Percentiles rank a stretch among this genome's conserved stretches.
Evolutionary conservation across 2,797 vertebrate genomes (phyloP).

Genomic region (Petrocephalus sullivani): DNA sequence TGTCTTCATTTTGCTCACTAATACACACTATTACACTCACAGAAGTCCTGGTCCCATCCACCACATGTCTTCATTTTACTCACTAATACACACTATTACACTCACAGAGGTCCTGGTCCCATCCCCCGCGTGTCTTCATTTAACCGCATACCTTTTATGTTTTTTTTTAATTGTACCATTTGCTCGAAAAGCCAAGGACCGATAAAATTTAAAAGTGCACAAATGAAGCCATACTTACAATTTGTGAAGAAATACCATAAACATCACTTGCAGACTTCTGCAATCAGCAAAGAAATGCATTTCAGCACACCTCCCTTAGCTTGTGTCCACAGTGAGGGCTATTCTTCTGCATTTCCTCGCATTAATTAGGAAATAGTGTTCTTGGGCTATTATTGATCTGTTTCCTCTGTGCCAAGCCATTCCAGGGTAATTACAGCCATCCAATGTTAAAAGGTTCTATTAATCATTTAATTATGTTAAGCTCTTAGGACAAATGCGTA

Average conservation of each 20-base stretch:
- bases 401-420: background rate
- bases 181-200: background rate
- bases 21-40: background rate
- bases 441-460: background rate
- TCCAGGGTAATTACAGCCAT: background rate
- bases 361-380: background rate
- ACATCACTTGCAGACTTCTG: background rate
- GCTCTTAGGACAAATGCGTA: background rate
- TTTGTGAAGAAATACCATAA: background rate
- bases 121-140: background rate
- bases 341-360: background rate
- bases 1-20: background rate
- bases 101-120: background rate
- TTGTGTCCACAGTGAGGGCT: background rate
- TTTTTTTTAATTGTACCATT: background rate
- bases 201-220: too few species aligned
- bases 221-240: background rate
- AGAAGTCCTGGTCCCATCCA: background rate
- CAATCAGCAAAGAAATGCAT: background rate
- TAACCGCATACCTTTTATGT: background rate
- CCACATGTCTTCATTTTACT: background rate
- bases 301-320: background rate
- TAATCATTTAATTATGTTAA: constrained; percentile 20
- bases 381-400: background rate
- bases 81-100: background rate